Percentiles rank a stretch among this genome's conserved stretches.
Evolutionary conservation across 1,140 invertebrate species (phyloP).

Genomic region (Cyphomyrmex costatus): DNA sequence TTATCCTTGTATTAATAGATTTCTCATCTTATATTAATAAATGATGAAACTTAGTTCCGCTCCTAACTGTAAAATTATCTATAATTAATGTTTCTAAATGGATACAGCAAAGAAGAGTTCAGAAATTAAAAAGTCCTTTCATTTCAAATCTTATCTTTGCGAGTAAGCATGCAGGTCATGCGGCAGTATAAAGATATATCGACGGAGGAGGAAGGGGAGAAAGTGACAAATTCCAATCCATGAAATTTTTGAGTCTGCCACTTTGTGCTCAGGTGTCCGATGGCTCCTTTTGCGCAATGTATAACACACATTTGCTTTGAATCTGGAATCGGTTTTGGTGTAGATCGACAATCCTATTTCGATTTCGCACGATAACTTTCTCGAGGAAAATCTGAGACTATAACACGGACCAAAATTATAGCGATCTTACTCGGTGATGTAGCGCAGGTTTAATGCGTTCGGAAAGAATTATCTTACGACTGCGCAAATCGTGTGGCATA

Average conservation of each 20-base stretch:
- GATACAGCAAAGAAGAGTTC: not conserved
- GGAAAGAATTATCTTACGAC: slow-evolving; percentile 52
- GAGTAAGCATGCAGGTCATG: slow-evolving; percentile 29
- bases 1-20: not conserved
- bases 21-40: not conserved
- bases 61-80: not conserved
- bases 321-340: slow-evolving; percentile 2
- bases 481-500: slow-evolving; percentile 17
- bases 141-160: slow-evolving; percentile 9
- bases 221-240: slow-evolving; percentile 5
- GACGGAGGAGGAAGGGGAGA: not conserved
- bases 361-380: slow-evolving; percentile 3
- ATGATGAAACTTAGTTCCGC: not conserved
- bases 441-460: slow-evolving; percentile 37
- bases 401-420: slow-evolving; percentile 1
- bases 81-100: slow-evolving; percentile 28
- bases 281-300: slow-evolving; percentile 11
- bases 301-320: slow-evolving; percentile 20
- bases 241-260: slow-evolving; percentile 23
- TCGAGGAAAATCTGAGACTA: slow-evolving; percentile 37
- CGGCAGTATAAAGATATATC: slow-evolving; percentile 20
- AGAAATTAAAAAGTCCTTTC: not conserved
- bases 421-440: slow-evolving; percentile 44
- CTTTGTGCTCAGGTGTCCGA: not conserved
- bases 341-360: slow-evolving; percentile 30